Evolutionary conservation across 2,888 invertebrate species (phyloP).

Genomic region (Silvanus unidentatus): DNA sequence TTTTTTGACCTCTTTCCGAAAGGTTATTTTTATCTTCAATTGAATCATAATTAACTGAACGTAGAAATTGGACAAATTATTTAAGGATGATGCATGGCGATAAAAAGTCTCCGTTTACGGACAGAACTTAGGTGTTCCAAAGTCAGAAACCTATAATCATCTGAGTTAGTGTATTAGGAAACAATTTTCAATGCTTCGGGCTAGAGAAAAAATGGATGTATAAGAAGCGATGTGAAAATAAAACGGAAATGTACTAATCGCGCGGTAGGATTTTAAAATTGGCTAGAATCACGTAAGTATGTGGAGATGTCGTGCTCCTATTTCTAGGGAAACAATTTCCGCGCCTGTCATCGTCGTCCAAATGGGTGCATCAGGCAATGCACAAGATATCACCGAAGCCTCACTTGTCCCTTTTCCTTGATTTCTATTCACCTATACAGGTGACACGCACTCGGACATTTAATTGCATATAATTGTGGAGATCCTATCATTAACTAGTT

Average conservation of each 20-base stretch:
- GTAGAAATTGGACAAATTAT: no score
- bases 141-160: neutral
- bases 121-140: no score
- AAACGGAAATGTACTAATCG: constrained; percentile 11
- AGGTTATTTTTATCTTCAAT: no score
- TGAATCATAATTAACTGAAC: no score
- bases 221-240: neutral
- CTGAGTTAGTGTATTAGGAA: neutral
- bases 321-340: constrained; percentile 23
- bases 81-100: no score
- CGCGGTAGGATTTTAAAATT: constrained; percentile 18
- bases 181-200: neutral
- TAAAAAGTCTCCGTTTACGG: no score
- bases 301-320: constrained; percentile 20
- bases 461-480: constrained; percentile 41
- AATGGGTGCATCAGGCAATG: neutral
- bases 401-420: no score
- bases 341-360: constrained; percentile 10
- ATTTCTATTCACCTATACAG: constrained; percentile 8
- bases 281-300: constrained; percentile 20
- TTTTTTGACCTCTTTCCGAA: no score
- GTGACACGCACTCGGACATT: constrained; percentile 36
- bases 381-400: constrained; percentile 1
- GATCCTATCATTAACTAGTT: no score
- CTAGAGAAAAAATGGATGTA: neutral